phyloP scores from a whole-genome alignment of 2,888 invertebrate species.

The Acronicta psi region DNA sequence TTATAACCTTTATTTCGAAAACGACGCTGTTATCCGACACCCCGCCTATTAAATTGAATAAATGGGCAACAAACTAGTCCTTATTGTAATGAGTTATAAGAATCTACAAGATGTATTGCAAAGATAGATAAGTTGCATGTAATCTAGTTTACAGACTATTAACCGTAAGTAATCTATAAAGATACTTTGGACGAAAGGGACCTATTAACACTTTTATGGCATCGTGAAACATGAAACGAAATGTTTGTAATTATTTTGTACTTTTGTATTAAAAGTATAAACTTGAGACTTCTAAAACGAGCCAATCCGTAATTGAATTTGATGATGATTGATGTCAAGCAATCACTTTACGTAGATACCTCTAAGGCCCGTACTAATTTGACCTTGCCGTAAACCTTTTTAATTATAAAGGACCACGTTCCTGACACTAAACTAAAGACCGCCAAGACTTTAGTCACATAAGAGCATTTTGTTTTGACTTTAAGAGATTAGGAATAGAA shows the following conservation, averaged over 20 bases:
- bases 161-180: too few relatives aligned
- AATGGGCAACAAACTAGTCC: neutral
- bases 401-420: neutral
- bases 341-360: constrained; percentile 17
- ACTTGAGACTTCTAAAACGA: neutral
- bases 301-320: constrained; percentile 5
- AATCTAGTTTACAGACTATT: too few relatives aligned
- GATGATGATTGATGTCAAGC: constrained; percentile 4
- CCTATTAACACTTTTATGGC: too few relatives aligned
- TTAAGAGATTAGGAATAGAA: too few relatives aligned
- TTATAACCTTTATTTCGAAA: constrained; percentile 16
- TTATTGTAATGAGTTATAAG: neutral
- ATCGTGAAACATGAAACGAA: too few relatives aligned
- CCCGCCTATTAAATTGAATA: constrained; percentile 19
- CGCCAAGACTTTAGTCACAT: neutral
- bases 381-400: constrained; percentile 8
- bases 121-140: too few relatives aligned
- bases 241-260: too few relatives aligned
- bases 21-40: constrained; percentile 20
- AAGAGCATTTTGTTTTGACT: neutral
- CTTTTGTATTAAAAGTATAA: too few relatives aligned
- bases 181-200: too few relatives aligned
- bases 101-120: neutral
- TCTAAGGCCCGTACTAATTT: constrained; percentile 12
- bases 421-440: constrained; percentile 4